Conservation (phyloP, 2,113 vertebrate genomes). For the Setophaga petechia region DNA sequence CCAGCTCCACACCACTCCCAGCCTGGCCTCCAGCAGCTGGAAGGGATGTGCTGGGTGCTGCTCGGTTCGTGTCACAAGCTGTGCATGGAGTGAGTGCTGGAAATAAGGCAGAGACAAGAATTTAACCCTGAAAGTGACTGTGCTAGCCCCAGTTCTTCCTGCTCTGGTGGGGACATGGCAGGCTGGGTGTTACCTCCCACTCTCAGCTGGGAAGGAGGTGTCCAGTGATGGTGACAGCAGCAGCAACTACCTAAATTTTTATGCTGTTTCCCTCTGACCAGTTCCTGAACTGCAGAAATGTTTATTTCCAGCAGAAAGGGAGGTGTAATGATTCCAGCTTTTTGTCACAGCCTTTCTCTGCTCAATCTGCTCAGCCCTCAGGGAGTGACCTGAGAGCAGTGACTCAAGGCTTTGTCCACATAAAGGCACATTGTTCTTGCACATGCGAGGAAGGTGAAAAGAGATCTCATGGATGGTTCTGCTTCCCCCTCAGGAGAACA, state of each 20-base stretch:
- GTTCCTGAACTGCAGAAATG: not conserved
- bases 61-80: not conserved
- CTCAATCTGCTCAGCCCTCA: not conserved
- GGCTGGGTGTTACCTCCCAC: not conserved
- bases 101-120: not conserved
- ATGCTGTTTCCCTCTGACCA: not conserved
- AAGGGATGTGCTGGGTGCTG: not conserved
- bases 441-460: not conserved
- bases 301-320: not conserved
- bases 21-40: not conserved
- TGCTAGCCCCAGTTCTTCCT: not conserved
- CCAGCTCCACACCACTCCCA: not conserved
- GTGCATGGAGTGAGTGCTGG: not conserved
- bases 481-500: not conserved
- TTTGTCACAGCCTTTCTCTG: not conserved
- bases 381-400: accelerated
- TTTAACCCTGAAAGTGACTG: not conserved
- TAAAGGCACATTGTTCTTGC: not conserved
- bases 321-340: not conserved
- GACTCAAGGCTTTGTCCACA: not conserved
- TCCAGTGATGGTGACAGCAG: not conserved
- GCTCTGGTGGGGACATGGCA: not conserved
- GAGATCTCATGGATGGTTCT: not conserved
- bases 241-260: not conserved
- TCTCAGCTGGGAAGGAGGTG: not conserved